Evolutionary conservation across 2,888 invertebrate genomes (phyloP), one percentile per base, ranked within the genome.

Genomic region (Blera fallax): DNA sequence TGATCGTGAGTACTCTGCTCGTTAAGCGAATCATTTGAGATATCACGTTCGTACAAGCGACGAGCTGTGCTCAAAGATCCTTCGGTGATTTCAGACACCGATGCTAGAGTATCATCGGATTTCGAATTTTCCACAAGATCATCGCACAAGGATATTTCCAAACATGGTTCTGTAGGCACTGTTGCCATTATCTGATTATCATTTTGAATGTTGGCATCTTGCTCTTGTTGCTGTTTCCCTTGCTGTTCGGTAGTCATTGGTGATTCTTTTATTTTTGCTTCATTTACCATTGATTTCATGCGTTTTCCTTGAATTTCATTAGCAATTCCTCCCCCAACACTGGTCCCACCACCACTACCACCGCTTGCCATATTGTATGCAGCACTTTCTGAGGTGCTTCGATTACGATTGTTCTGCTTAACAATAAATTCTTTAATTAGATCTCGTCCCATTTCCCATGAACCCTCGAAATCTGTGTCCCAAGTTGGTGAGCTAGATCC

Each of bases 391-490:
- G 90, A 90, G 70, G 89, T 89, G 72, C 89, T 89, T 2, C 89
- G 88, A 88, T 90, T 90, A 32, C 90, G 89, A 80, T 88, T 89
- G 79, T 90, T 90, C 87, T 89, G 88, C 67, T 88, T 89, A 7
- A 88, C 82, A 50, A 91, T 88, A 81, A 91, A 91, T 85, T 91
- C 91, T 70, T 90, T 89, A n/a, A 90, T 90, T 45, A 90, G 81
- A 89, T 91, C 90, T 64, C 89, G 89, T 43, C 90, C 90, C 91
- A 91, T 91, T 89, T 91, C 91, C 91, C 91, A 91, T 78, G 90
- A 89, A 29, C 90, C 91, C 82, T 90, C 90, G 69, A 91, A 91
- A 88, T 91, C 90, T 21, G 90, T 91, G 87, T 91, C 91, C 91
- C 91, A 91, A 76, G 88, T 87, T 65, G 90, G 89, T 21, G 90